Base-by-base conservation (phyloP, 2,888 invertebrate species). In the Phragmatobia fuliginosa region DNA sequence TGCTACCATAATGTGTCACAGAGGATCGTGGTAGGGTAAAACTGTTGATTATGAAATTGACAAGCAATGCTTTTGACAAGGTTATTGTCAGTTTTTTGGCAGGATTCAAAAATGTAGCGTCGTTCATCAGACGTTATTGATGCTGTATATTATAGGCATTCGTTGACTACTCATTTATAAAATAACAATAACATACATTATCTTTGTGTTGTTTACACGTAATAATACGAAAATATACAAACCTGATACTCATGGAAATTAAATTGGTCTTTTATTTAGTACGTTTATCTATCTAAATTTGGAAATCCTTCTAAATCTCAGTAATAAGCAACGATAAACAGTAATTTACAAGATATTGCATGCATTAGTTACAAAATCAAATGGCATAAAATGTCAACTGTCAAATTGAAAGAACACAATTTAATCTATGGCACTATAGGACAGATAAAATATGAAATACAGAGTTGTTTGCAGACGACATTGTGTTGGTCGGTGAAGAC, bases 201-300 rank as follows among this genome's bases (percentile, higher is more conserved):
- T 5, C 52, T 25, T 56, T 1, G 16, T 28, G 52, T 56, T 32
- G 21, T 32, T 59, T 32, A 59, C 59, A 59, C 32, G 8, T 32
- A 32, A 21, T 25, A 38, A 32, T 59, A 58, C 16, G 45, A 62
- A 59, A 45, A 41, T 21, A 67, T 61, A 77, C 77, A 58, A 76
- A 77, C 77, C 77, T 79, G 79, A 56, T 56, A 36, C 52, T 25
- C 52, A 28, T 28, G 52, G 28, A 56, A 56, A 14, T 56, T 52
- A 52, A 25, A 28, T 56, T 25, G 25, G 25, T 28, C 14, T 56
- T 16, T 28, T 56, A 14, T 25, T 25, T 28, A 56, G 2, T 25
- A 56, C 28, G 14, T 25, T 28, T n/a, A 49, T 10, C 14, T 56
- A 28, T 56, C 52, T 56, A 25, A 56, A 56, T 56, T 8, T 56